Percentiles rank a stretch among this genome's conserved stretches.
Evolutionary conservation across 2,797 vertebrate species (phyloP).

Genomic region (Garrulus glandarius): DNA sequence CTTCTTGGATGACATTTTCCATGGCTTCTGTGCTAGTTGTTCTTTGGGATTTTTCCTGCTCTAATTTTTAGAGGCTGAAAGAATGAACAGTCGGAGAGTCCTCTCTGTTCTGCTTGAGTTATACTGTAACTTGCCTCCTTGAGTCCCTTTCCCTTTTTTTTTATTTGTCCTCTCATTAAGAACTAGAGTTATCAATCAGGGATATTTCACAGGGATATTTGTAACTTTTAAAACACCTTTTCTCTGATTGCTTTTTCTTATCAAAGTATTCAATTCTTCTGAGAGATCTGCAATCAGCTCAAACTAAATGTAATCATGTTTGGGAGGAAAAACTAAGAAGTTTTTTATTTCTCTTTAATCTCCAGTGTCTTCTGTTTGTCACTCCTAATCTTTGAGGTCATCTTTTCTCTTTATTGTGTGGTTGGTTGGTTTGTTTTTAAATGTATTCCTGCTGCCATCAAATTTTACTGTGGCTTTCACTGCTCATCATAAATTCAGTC

Average conservation of each 20-base stretch:
- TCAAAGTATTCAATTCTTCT: neutral
- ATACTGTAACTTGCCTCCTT: neutral
- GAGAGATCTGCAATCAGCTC: neutral
- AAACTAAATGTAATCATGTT: neutral
- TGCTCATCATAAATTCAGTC: constrained; percentile 48
- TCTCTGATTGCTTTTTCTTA: neutral
- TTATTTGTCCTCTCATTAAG: neutral
- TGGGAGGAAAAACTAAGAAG: neutral
- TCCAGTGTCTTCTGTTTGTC: neutral
- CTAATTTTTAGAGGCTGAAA: neutral
- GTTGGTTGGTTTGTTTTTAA: constrained; percentile 20
- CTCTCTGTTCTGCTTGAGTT: neutral
- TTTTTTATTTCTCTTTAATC: neutral
- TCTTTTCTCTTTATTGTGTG: neutral
- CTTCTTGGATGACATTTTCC: neutral
- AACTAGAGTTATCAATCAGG: neutral
- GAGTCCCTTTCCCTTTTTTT: neutral
- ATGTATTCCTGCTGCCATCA: constrained; percentile 5
- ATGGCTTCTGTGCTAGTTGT: neutral
- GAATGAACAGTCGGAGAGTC: neutral
- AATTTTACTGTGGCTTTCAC: constrained; percentile 28
- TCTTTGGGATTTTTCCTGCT: neutral
- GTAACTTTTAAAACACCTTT: neutral
- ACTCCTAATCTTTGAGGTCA: neutral
- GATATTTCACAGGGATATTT: neutral